A percentile compares a stretch with the other conserved stretches of the same genome.
These are phyloP conservation scores for Hirudinaria manillensis DNA, from an alignment of 2,888 invertebrate genomes.

Conservation along the genomic window DNA sequence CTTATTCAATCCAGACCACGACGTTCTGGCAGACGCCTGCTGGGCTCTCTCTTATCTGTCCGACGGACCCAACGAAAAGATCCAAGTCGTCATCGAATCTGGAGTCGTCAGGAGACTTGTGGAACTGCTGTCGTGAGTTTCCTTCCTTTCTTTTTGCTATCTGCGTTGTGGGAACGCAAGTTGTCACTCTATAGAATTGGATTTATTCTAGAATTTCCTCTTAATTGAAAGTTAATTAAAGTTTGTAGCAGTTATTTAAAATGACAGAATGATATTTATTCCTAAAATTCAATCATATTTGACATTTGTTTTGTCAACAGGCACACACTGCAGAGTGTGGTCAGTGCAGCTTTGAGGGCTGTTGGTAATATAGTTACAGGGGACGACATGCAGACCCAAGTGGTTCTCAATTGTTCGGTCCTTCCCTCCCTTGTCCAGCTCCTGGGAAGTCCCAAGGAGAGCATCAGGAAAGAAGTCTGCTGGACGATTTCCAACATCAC, in stretches of 20 bases:
- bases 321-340: constrained; percentile 51
- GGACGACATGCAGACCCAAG: constrained; percentile 88
- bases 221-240: no score
- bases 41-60: constrained; percentile 94
- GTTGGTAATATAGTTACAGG: constrained; percentile 97
- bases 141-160: neutral
- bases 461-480: constrained; percentile 68
- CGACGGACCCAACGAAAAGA: constrained; percentile 94
- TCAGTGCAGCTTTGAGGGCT: constrained; percentile 78
- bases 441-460: constrained; percentile 60
- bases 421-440: constrained; percentile 76
- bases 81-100: constrained; percentile 87
- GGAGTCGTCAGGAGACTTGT: constrained; percentile 79
- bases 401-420: constrained; percentile 74
- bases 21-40: constrained; percentile 86
- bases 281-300: neutral
- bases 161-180: neutral
- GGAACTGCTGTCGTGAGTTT: constrained; percentile 62
- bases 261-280: no score
- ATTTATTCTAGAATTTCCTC: no score
- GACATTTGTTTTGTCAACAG: constrained; percentile 41
- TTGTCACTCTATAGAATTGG: no score
- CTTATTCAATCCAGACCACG: constrained; percentile 77
- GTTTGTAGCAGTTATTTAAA: no score
- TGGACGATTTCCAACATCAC: constrained; percentile 97